Evolutionary conservation across 2,888 invertebrate species (phyloP).

Genomic region (Isoperla grammatica): DNA sequence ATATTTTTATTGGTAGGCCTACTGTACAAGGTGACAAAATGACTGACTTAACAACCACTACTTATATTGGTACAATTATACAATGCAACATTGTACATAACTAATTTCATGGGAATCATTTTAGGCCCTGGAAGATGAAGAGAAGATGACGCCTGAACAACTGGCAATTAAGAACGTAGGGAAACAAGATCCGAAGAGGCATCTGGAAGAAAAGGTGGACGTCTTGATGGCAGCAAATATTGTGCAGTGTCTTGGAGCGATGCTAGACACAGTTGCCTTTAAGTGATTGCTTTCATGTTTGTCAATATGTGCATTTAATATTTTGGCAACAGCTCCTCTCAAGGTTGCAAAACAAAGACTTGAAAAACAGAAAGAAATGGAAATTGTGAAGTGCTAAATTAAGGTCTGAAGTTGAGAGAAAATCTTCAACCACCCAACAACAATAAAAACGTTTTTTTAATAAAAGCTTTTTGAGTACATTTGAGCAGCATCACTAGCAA

Average conservation of each 20-base stretch:
- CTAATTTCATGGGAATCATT: slow-evolving; percentile 25
- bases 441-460: too few relatives aligned
- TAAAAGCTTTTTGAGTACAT: too few relatives aligned
- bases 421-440: too few relatives aligned
- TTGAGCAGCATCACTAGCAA: too few relatives aligned
- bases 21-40: too few relatives aligned
- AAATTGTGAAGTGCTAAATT: slow-evolving; percentile 8
- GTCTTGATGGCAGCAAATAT: slow-evolving; percentile 95
- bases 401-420: too few relatives aligned
- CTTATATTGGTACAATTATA: too few relatives aligned
- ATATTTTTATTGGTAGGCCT: not conserved
- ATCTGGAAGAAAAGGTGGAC: slow-evolving; percentile 98
- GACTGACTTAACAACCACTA: too few relatives aligned
- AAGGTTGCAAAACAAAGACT: too few relatives aligned
- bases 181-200: slow-evolving; percentile 97
- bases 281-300: slow-evolving; percentile 53
- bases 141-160: slow-evolving; percentile 99
- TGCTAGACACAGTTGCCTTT: slow-evolving; percentile 90
- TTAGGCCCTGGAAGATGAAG: slow-evolving; percentile 93
- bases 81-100: too few relatives aligned
- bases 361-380: not conserved
- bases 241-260: slow-evolving; percentile 94
- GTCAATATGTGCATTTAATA: not conserved
- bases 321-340: not conserved
- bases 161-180: slow-evolving; percentile 99